phyloP scores from a whole-genome alignment of 2,797 vertebrate species.

The Gymnothorax reevesii region DNA sequence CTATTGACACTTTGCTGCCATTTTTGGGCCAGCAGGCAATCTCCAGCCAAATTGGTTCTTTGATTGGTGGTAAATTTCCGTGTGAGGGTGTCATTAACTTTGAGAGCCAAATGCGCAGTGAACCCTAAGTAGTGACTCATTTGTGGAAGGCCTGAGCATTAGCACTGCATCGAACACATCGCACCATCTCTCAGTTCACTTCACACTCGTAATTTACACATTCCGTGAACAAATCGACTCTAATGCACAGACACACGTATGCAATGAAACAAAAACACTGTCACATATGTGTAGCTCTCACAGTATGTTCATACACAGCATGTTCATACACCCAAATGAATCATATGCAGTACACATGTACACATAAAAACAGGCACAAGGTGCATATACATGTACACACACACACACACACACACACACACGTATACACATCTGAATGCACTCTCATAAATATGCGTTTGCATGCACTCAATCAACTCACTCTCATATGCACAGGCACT shows the following conservation, averaged over 20 bases:
- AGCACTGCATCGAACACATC: neutral
- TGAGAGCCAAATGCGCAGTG: neutral
- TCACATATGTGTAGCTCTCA: too few species aligned
- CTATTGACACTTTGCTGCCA: neutral
- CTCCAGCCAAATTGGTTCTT: neutral
- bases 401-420: neutral
- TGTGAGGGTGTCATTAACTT: neutral
- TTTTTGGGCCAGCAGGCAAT: neutral
- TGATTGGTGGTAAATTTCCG: neutral
- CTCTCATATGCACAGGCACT: neutral
- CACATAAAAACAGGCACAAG: too few species aligned
- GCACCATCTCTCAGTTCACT: neutral
- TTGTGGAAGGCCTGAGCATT: neutral
- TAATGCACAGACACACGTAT: neutral
- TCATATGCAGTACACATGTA: too few species aligned
- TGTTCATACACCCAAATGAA: too few species aligned
- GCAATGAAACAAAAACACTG: neutral
- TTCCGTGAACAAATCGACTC: neutral
- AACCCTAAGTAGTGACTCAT: too few species aligned
- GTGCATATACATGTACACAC: too few species aligned
- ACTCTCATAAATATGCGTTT: neutral
- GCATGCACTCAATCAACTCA: neutral
- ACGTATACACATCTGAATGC: neutral
- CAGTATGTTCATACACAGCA: too few species aligned
- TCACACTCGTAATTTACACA: neutral